Percentiles rank a stretch among this genome's conserved stretches.
phyloP scores from a whole-genome alignment of 2,888 invertebrate species.

The Opisthograptis luteolata region DNA sequence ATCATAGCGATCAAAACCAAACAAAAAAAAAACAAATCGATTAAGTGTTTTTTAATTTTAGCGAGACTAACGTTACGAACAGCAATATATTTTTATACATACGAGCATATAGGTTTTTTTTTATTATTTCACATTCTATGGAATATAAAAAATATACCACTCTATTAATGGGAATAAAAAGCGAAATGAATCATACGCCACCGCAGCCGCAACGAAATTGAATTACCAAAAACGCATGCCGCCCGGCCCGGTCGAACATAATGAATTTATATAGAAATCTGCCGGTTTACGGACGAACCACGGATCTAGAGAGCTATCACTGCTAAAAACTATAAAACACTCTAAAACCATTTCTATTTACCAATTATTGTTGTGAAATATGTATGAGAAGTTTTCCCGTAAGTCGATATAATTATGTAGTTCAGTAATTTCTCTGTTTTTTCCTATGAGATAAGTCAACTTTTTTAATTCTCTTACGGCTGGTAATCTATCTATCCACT shows the following conservation, averaged over 20 bases:
- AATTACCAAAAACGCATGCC: conserved; percentile 33
- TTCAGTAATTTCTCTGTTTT: no score
- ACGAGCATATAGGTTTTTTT: background rate
- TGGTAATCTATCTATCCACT: no score
- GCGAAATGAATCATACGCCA: conserved; percentile 59
- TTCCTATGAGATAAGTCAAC: no score
- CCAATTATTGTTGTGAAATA: no score
- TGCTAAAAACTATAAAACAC: background rate
- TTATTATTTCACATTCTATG: background rate
- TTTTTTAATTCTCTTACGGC: no score
- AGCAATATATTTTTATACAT: no score
- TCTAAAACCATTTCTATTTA: background rate
- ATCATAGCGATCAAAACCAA: no score
- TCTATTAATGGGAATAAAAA: conserved; percentile 48
- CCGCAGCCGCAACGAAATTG: conserved; percentile 48
- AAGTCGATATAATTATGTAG: no score
- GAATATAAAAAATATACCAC: conserved; percentile 1
- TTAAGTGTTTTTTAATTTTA: no score
- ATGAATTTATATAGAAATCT: conserved; percentile 65
- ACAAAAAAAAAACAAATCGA: no score
- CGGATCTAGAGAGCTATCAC: conserved; percentile 24
- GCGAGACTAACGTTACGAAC: no score
- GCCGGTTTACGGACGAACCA: conserved; percentile 45
- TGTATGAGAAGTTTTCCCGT: no score
- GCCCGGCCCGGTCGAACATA: conserved; percentile 45